Base-by-base conservation (phyloP, 2,888 invertebrate genomes). In the Rosalia funebris region DNA sequence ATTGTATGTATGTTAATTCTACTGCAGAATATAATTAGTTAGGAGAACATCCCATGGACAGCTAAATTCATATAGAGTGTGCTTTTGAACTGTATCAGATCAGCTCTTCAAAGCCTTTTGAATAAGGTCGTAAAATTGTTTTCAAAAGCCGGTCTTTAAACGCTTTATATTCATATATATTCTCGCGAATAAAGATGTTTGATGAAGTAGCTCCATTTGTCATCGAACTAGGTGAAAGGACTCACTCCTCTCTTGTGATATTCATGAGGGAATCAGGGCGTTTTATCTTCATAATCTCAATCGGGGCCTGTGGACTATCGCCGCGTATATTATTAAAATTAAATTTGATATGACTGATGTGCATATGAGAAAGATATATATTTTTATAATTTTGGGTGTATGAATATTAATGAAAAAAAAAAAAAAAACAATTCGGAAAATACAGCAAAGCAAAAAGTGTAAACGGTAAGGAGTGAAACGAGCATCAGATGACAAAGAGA, bases 181-280 rank as follows among this genome's bases (percentile, higher is more conserved):
- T 60, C 70, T 68, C 68, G 67, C 68, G 67, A 68, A 74, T 72
- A 72, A 75, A 73, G 74, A 73, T 68, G 68, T 71, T 72, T 73
- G 73, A 75, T 75, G 69, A 72, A 73, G 71, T 74, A 66, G 70
- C 69, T 71, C 73, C 75, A 73, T 76, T 75, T 75, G 71, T 76
- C 74, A 76, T 71, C 71, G 57, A 72, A 73, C 69, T 74, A 75
- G 74, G 72, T 75, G 73, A 74, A 71, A 73, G 67, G 57, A 59
- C 60, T 42, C 50, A 41, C 47, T 59, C 47, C 53, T 60, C 55
- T 56, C 42, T 45, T 54, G 32, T 55, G 50, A 60, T 48, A 55
- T 44, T 48, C 39, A 25, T 14, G 11, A 12, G 50, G 50, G 39
- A 36, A 17, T 36, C 20, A 25, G 20, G 14, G 14, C 25, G 20